phyloP scores from a whole-genome alignment of 2,113 vertebrate genomes.

The Antennarius striatus region DNA sequence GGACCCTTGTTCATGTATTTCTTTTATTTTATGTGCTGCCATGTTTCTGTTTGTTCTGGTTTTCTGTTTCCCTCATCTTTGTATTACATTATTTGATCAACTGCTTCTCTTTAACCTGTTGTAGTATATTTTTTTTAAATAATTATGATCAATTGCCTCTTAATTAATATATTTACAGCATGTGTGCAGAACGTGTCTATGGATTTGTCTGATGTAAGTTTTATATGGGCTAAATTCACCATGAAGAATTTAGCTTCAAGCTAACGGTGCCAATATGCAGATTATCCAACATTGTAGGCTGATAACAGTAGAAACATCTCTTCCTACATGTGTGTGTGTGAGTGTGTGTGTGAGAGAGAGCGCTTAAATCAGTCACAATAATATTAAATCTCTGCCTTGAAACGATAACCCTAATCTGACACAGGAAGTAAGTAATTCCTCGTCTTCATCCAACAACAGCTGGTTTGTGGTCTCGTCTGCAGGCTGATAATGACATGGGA shows the following conservation, averaged over 20 bases:
- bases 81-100: slow-evolving; percentile 30
- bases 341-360: not conserved
- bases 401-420: slow-evolving; percentile 73
- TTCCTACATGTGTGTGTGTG: slow-evolving; percentile 12
- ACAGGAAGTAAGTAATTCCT: slow-evolving; percentile 76
- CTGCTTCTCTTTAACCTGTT: slow-evolving; percentile 5
- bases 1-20: not conserved
- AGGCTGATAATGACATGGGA: slow-evolving; percentile 67
- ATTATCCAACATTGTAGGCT: slow-evolving; percentile 55
- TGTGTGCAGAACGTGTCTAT: not conserved
- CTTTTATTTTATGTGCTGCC: not conserved
- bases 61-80: slow-evolving; percentile 18
- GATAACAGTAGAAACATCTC: slow-evolving; percentile 58
- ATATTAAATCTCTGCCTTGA: slow-evolving; percentile 59
- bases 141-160: slow-evolving; percentile 23
- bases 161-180: slow-evolving; percentile 8
- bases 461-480: slow-evolving; percentile 65
- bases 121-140: slow-evolving; percentile 18
- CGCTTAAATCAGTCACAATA: slow-evolving; percentile 55
- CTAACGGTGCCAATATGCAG: slow-evolving; percentile 49
- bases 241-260: slow-evolving; percentile 45
- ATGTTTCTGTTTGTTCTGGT: slow-evolving; percentile 3
- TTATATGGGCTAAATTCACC: slow-evolving; percentile 49
- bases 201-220: slow-evolving; percentile 43
- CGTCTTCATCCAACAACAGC: slow-evolving; percentile 62